A percentile compares a stretch with the other conserved stretches of the same genome.
Conservation (phyloP, 2,888 invertebrate genomes). For the Habrosyne pyritoides region DNA sequence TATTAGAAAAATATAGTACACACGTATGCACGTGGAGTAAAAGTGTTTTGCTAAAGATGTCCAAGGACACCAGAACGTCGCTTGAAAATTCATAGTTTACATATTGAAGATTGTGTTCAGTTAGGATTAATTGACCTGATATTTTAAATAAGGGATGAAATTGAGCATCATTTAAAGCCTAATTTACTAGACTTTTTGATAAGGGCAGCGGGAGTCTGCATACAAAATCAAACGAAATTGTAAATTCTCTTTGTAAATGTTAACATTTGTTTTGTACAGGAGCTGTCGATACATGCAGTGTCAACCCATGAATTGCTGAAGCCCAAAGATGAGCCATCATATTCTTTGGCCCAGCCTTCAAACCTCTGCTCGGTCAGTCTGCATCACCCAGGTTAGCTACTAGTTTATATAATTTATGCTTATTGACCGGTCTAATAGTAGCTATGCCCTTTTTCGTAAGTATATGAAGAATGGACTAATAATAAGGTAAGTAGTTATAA, state of each 20-base stretch:
- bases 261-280: slow-evolving; percentile 46
- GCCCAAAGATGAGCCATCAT: slow-evolving; percentile 73
- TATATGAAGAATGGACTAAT: too few species aligned
- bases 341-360: slow-evolving; percentile 60
- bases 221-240: background rate
- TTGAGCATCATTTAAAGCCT: too few species aligned
- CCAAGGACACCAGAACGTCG: background rate
- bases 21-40: slow-evolving; percentile 51
- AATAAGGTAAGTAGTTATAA: too few species aligned
- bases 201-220: too few species aligned
- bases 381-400: slow-evolving; percentile 63
- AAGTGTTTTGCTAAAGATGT: background rate
- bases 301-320: slow-evolving; percentile 73
- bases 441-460: too few species aligned
- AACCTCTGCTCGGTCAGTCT: slow-evolving; percentile 64
- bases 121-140: too few species aligned
- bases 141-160: too few species aligned
- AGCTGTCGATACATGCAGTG: slow-evolving; percentile 74
- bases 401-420: background rate
- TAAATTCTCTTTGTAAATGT: background rate
- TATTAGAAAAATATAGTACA: slow-evolving; percentile 73
- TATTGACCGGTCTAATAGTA: too few species aligned
- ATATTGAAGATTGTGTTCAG: too few species aligned
- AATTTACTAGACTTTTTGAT: too few species aligned
- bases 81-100: too few species aligned